These are phyloP conservation scores for Papilio protenor DNA, from an alignment of 2,888 invertebrate genomes.

Conservation along the genomic window DNA sequence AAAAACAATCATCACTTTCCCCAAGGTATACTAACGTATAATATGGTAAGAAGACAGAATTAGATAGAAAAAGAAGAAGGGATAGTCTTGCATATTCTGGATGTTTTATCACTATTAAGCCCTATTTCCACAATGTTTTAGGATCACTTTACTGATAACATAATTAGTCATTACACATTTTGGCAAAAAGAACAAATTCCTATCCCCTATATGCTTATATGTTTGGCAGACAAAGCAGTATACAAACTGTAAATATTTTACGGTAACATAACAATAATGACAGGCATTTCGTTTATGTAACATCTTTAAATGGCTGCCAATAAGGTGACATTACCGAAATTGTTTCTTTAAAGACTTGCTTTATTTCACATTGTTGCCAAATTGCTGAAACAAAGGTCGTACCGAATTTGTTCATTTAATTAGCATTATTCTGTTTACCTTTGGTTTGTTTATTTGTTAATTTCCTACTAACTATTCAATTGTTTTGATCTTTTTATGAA, in stretches of 20 bases:
- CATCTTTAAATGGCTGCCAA: constrained; percentile 26
- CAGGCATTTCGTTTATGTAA: constrained; percentile 36
- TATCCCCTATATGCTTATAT: neutral
- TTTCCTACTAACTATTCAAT: neutral
- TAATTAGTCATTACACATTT: neutral
- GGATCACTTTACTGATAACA: neutral
- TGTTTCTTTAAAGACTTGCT: constrained; percentile 30
- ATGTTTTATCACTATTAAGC: too few relatives aligned
- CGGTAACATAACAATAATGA: constrained; percentile 29
- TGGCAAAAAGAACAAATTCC: constrained; percentile 5
- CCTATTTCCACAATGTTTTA: neutral
- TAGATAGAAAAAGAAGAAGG: too few relatives aligned
- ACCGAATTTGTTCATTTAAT: neutral
- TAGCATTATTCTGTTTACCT: constrained; percentile 7
- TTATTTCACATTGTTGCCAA: constrained; percentile 32
- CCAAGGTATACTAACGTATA: neutral
- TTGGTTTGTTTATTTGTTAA: neutral
- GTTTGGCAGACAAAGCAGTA: neutral
- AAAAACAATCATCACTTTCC: neutral
- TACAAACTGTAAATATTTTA: constrained; percentile 1
- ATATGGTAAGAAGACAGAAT: neutral
- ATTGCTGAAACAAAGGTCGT: constrained; percentile 2
- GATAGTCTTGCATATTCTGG: too few relatives aligned
- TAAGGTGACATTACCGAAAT: constrained; percentile 37
- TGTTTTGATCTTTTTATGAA: neutral